Conservation (phyloP, 1,140 invertebrate species). For the Trinorchestia longiramus region DNA sequence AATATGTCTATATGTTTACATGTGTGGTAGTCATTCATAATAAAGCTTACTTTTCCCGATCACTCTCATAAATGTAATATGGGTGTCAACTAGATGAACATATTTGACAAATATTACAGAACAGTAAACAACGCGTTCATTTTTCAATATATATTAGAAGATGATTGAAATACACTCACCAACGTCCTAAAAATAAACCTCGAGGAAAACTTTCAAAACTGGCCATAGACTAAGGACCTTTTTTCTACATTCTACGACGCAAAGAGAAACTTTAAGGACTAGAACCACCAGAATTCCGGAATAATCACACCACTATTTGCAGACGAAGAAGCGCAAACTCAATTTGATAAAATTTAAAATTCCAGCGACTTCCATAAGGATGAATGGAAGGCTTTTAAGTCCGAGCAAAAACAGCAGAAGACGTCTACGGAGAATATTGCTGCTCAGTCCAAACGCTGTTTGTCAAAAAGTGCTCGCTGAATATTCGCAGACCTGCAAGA, state of each 20-base stretch:
- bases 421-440: neutral
- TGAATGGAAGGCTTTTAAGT: constrained; percentile 1
- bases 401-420: neutral
- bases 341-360: neutral
- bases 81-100: no score
- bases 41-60: no score
- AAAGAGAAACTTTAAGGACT: neutral
- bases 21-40: no score
- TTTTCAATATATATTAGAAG: neutral
- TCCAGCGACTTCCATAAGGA: neutral
- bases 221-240: neutral
- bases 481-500: neutral
- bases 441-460: neutral
- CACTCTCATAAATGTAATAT: no score
- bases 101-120: no score
- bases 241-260: neutral
- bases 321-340: neutral
- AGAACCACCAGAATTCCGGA: neutral
- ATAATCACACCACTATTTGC: neutral
- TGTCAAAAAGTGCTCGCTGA: neutral
- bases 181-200: neutral
- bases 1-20: no score
- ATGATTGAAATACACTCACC: neutral
- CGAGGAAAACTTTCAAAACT: neutral
- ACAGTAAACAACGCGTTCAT: neutral